These are phyloP conservation scores for Byasa hedistus DNA, from an alignment of 2,888 invertebrate genomes.

Conservation along the genomic window DNA sequence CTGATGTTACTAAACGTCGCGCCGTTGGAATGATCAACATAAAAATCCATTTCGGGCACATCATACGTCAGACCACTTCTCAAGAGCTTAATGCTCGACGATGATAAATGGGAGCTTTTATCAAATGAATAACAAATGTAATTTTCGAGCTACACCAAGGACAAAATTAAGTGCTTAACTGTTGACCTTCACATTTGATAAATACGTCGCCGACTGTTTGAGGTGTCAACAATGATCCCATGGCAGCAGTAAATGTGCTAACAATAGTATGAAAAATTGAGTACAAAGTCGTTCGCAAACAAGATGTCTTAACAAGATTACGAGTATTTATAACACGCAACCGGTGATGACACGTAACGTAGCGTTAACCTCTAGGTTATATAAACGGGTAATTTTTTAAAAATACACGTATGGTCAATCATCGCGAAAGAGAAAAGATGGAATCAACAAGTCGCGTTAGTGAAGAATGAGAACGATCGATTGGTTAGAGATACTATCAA, in stretches of 20 bases:
- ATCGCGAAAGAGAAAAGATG: too few relatives aligned
- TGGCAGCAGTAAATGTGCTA: conserved; percentile 1
- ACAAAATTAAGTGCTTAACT: conserved; percentile 6
- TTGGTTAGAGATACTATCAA: too few relatives aligned
- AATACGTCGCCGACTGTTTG: too few relatives aligned
- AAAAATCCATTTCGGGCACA: too few relatives aligned
- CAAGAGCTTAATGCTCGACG: conserved; percentile 4
- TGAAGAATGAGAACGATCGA: too few relatives aligned
- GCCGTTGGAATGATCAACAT: background rate
- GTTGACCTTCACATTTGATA: background rate
- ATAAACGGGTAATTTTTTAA: too few relatives aligned
- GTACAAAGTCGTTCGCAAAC: conserved; percentile 10
- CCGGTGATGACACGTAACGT: conserved; percentile 1
- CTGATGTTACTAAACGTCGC: too few relatives aligned
- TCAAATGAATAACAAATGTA: conserved; percentile 16
- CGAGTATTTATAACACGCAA: conserved; percentile 21
- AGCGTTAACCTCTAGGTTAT: background rate
- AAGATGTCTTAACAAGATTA: conserved; percentile 23
- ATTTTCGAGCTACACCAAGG: conserved; percentile 17
- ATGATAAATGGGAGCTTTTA: conserved; percentile 23
- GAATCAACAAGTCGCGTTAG: too few relatives aligned
- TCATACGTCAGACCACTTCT: background rate
- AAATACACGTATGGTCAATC: too few relatives aligned
- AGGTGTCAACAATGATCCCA: too few relatives aligned
- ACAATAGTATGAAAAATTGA: conserved; percentile 20